These are phyloP conservation scores for Heliopora coerulea DNA, from an alignment of 92 coral and sea anemone species.

Conservation along the genomic window DNA sequence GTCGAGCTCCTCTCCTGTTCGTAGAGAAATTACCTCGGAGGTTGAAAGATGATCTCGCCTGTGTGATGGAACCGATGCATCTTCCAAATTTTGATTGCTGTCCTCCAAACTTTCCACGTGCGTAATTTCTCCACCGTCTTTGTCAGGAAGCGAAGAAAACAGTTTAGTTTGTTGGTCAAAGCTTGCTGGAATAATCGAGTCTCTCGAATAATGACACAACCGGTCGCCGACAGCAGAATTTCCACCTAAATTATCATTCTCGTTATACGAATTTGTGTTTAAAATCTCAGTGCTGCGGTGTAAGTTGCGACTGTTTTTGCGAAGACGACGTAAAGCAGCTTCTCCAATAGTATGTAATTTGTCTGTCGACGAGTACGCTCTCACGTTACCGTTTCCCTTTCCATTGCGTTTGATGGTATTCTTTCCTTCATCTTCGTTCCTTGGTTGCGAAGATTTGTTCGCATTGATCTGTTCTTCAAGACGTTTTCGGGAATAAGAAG, in stretches of 20 bases:
- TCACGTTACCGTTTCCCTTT: neutral
- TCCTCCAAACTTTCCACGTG: conserved; percentile 18
- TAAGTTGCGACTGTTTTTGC: conserved; percentile 18
- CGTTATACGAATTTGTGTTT: no score
- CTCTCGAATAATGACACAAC: conserved; percentile 31
- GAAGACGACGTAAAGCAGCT: conserved; percentile 1
- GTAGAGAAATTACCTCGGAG: conserved; percentile 28
- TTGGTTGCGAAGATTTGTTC: conserved; percentile 7
- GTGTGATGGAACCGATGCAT: conserved; percentile 1
- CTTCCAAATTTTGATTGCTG: neutral
- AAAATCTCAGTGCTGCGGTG: conserved; percentile 9
- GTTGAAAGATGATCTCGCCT: conserved; percentile 35
- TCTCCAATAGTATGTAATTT: neutral
- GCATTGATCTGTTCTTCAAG: conserved; percentile 12
- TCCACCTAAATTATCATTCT: neutral
- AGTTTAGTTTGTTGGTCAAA: conserved; percentile 1
- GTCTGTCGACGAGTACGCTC: conserved; percentile 6
- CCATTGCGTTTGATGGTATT: neutral
- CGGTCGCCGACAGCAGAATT: conserved; percentile 23
- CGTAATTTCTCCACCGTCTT: neutral
- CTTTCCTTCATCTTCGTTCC: conserved; percentile 6
- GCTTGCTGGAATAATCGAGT: conserved; percentile 26
- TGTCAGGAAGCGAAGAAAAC: neutral
- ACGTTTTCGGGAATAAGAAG: conserved; percentile 27
- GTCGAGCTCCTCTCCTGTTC: conserved; percentile 38